Evolutionary conservation across 2,888 invertebrate species (phyloP), one percentile per base, ranked within the genome.

Genomic region (Habrosyne pyritoides): DNA sequence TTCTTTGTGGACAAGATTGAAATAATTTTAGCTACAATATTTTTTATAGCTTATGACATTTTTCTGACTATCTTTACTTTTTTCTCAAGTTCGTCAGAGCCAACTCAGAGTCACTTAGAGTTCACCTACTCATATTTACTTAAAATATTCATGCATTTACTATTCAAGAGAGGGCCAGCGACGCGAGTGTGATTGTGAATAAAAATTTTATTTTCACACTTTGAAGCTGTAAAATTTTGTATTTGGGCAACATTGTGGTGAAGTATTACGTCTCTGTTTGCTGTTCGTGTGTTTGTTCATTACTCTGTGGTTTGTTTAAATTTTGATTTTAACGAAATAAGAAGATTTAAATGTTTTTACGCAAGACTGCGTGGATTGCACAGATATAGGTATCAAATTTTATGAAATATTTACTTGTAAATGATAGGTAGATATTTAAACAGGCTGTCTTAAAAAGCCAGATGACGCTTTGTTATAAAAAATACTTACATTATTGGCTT

Each of bases 111-210:
- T 42, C 14, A 42, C 42, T 18, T 18, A 42, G 8, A 18, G 42
- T 18, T 42, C 42, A 42, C 18, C 18, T 33, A n/a, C n/a, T 14
- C 8, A n/a, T 42, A 42, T 42, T 42, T 42, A 42, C 42, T 7
- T 42, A 18, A 36, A 36, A 14, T 36, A 36, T 36, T 36, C 36
- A 42, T 42, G 2, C 42, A n/a, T 42, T 42, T 18, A 42, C 42
- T 42, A 42, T 42, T 42, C 42, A 18, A 42, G 47, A 12, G 22
- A 47, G 22, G 47, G 47, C 22, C 5, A 47, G 21, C 47, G 6
- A 22, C 8, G n/a, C 48, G 14, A 22, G 48, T 48, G 48, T 48
- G 48, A 48, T 48, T 49, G 14, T 49, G 8, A 49, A 48, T 24
- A 48, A 22, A 24, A 24, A 8, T 12, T 10, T 14, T 42, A 42